Base-by-base conservation (phyloP, 2,113 vertebrate genomes). In the Bubo scandiacus region DNA sequence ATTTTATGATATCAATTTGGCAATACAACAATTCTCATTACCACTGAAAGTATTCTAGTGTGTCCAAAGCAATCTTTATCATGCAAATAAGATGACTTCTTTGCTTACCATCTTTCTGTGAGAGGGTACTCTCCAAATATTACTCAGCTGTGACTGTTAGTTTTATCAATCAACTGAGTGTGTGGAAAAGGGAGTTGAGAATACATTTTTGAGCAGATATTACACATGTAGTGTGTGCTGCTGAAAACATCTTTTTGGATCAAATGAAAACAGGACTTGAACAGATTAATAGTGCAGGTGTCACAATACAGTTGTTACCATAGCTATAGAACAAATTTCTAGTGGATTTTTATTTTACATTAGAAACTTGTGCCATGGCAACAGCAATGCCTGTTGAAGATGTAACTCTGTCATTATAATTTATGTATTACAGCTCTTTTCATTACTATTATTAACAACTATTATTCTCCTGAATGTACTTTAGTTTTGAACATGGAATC, bases 351-450 rank as follows among this genome's bases (percentile, higher is more conserved):
- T 96, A 82, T 97, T 97, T 97, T 96, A 92, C 86, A 67, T 90
- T 92, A 81, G 81, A 79, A 96, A 86, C 67, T 88, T 85, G 94
- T 97, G 49, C 97, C 96, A 98, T 98, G 96, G 97, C 94, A 98
- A 98, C 98, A 95, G 67, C 86, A 95, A 38, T 81, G 85, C 74
- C 92, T 93, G 81, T 94, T 96, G 95, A 87, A 97, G 97, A 88
- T 92, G 75, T 88, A 92, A 86, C 32, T 81, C 75, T 67, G 72
- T 92, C 71, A 23, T 88, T 96, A 81, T 74, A 96, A 97, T 96
- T 97, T 96, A 86, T 97, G 94, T 97, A 77, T 97, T 97, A 91
- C 59, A 81, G 93, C 95, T 97, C 91, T 95, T 89, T 95, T 97
- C 91, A 93, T 95, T 95, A 68, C 80, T 86, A 18, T 70, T 97